Evolutionary conservation across 2,113 vertebrate genomes (phyloP).

Genomic region (Phaetusa simplex): DNA sequence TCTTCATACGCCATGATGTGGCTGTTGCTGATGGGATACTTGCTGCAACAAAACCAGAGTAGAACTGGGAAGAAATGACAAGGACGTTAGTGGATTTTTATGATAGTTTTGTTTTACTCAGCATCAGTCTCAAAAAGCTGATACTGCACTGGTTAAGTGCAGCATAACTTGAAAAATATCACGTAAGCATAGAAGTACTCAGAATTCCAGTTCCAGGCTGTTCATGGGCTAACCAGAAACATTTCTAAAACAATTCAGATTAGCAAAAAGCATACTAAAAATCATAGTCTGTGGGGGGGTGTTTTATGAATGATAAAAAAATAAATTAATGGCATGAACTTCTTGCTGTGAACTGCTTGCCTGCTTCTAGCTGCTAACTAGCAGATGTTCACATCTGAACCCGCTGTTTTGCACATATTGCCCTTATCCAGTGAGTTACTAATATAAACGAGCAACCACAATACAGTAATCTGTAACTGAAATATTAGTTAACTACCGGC

Average conservation of each 20-base stretch:
- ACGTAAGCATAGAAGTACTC: background rate
- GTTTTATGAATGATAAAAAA: background rate
- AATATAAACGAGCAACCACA: background rate
- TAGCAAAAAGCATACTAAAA: background rate
- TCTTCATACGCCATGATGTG: rapidly evolving
- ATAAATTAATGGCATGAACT: background rate
- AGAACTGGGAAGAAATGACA: background rate
- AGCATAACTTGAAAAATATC: background rate
- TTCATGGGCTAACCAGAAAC: background rate
- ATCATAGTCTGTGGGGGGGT: too few relatives aligned
- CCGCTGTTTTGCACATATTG: background rate
- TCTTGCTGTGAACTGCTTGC: background rate
- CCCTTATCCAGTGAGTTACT: background rate
- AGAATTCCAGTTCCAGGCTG: background rate
- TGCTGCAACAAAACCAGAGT: background rate
- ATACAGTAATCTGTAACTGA: background rate
- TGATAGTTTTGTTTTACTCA: background rate
- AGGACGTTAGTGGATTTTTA: background rate
- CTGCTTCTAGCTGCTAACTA: background rate
- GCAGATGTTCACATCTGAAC: background rate
- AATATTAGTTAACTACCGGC: background rate
- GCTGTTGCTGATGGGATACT: background rate
- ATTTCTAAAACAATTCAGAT: background rate
- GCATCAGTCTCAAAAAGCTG: background rate
- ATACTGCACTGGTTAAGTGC: background rate